Evolutionary conservation across 2,797 vertebrate species (phyloP).

Genomic region (Gobio occitaniae): DNA sequence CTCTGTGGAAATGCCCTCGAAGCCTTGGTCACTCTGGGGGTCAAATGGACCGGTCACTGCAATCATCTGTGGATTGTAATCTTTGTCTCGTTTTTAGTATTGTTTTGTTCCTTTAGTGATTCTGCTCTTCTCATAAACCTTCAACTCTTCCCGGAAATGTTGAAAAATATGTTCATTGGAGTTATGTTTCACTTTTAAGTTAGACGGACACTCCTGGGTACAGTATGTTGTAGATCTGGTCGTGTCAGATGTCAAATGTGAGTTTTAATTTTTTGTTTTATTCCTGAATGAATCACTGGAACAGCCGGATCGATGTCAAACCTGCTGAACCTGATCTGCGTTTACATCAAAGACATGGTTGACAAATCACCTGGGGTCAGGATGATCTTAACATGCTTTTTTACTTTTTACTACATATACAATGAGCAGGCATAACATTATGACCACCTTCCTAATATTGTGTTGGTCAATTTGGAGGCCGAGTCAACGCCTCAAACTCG

Average conservation of each 20-base stretch:
- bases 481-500: too few relatives aligned
- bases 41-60: too few relatives aligned
- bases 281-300: background rate
- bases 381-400: background rate
- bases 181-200: background rate
- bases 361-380: background rate
- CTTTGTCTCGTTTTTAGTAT: background rate
- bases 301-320: background rate
- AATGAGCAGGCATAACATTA: too few relatives aligned
- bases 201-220: background rate
- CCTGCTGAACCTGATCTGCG: background rate
- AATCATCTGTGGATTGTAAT: too few relatives aligned
- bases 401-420: too few relatives aligned
- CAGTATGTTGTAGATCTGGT: background rate
- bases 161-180: background rate
- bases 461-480: too few relatives aligned
- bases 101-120: background rate
- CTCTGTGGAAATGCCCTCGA: too few relatives aligned
- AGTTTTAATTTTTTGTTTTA: too few relatives aligned
- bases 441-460: too few relatives aligned
- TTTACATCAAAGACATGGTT: background rate
- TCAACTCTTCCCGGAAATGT: background rate
- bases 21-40: too few relatives aligned
- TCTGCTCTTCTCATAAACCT: background rate
- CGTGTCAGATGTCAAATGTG: background rate